Evolutionary conservation across 2,888 invertebrate species (phyloP).

Genomic region (Mythimna pallens): DNA sequence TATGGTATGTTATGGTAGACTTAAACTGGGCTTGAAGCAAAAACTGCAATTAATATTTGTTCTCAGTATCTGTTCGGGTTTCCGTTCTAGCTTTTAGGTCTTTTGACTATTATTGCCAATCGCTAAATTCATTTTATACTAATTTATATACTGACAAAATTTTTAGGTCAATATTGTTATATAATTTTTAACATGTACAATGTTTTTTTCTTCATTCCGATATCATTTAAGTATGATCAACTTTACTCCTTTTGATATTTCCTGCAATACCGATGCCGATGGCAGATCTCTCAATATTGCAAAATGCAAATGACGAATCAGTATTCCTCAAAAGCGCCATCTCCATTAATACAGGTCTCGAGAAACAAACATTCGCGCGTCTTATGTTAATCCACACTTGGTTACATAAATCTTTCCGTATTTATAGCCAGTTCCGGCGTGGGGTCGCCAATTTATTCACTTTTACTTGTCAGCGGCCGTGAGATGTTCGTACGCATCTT

Average conservation of each 20-base stretch:
- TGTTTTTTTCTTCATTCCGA: not conserved
- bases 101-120: not conserved
- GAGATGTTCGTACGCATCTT: slow-evolving; percentile 48
- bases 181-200: no score
- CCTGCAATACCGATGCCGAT: not conserved
- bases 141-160: no score
- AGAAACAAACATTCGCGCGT: slow-evolving; percentile 30
- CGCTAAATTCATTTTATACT: no score
- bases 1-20: slow-evolving; percentile 7
- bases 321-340: slow-evolving; percentile 5
- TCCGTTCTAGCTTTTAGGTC: not conserved
- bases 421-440: slow-evolving; percentile 44
- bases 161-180: not conserved
- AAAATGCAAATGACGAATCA: not conserved
- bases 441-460: slow-evolving; percentile 53
- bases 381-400: slow-evolving; percentile 39
- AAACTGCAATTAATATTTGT: not conserved
- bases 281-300: not conserved
- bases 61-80: not conserved
- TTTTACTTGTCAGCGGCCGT: slow-evolving; percentile 58
- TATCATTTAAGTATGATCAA: not conserved
- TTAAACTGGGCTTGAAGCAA: not conserved
- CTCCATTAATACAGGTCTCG: not conserved
- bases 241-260: not conserved
- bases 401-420: slow-evolving; percentile 52